Percentiles rank a stretch among this genome's conserved stretches.
These are phyloP conservation scores for Heterocephalus glaber DNA, from an alignment of 2,113 vertebrate genomes.

Conservation along the genomic window DNA sequence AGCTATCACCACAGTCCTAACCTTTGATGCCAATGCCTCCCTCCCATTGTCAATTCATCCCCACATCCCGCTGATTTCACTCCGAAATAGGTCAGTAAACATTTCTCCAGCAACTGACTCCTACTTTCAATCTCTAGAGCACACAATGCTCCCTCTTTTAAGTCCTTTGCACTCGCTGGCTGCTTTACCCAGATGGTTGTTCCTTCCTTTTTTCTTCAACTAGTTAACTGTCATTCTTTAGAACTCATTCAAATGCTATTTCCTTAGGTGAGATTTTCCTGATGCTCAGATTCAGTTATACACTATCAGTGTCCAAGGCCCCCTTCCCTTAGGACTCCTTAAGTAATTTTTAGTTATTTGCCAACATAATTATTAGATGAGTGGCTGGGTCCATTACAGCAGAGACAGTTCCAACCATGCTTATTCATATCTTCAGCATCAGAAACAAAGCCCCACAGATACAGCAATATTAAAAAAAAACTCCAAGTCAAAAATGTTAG, in stretches of 20 bases:
- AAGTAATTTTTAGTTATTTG: not conserved
- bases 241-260: not conserved
- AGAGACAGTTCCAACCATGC: not conserved
- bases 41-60: no score
- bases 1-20: not conserved
- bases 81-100: not conserved
- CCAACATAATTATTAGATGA: not conserved
- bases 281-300: not conserved
- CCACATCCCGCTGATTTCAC: not conserved
- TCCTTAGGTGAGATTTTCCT: not conserved
- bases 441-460: not conserved
- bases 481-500: not conserved
- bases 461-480: not conserved
- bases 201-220: not conserved
- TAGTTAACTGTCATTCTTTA: not conserved
- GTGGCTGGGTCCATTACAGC: not conserved
- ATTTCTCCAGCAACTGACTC: not conserved
- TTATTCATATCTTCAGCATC: not conserved
- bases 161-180: rapidly evolving
- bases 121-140: not conserved
- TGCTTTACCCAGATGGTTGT: not conserved
- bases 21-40: not conserved
- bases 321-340: not conserved
- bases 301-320: not conserved
- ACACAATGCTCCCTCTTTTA: not conserved